These are phyloP conservation scores for Nyleta sp. DNA, from an alignment of 2,888 invertebrate genomes.

Conservation along the genomic window DNA sequence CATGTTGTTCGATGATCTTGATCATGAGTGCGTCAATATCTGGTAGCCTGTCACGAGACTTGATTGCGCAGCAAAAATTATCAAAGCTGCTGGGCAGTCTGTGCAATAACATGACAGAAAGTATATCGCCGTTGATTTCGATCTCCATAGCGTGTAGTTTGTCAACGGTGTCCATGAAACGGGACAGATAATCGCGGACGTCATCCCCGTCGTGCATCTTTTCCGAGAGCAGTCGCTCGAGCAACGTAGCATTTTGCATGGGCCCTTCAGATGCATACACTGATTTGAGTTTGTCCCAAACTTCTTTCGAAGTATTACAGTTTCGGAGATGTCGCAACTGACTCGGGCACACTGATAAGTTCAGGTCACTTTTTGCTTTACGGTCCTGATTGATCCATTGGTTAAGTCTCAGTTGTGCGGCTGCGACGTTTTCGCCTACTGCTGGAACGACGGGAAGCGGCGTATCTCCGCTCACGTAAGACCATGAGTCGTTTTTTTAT, in stretches of 20 bases:
- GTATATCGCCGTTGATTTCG: no score
- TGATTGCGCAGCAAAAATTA: slow-evolving; percentile 34
- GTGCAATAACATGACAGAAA: not conserved
- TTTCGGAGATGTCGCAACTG: not conserved
- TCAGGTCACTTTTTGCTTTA: not conserved
- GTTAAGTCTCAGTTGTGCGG: not conserved
- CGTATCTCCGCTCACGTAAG: not conserved
- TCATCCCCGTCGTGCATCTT: not conserved
- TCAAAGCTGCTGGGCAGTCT: no score
- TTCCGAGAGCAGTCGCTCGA: not conserved
- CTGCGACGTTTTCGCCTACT: not conserved
- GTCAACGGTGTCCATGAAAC: no score
- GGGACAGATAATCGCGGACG: not conserved
- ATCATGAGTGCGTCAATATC: no score
- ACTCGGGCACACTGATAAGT: not conserved
- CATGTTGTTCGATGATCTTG: no score
- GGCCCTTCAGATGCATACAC: not conserved
- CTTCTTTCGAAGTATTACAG: not conserved
- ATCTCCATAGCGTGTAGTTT: no score
- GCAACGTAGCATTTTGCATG: not conserved
- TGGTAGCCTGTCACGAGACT: not conserved
- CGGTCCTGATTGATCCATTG: not conserved
- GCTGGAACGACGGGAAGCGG: not conserved
- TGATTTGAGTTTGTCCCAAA: not conserved
- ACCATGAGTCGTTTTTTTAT: not conserved